Conservation (phyloP, 1,140 invertebrate genomes). For the Macrotrachela quadricornifera region DNA sequence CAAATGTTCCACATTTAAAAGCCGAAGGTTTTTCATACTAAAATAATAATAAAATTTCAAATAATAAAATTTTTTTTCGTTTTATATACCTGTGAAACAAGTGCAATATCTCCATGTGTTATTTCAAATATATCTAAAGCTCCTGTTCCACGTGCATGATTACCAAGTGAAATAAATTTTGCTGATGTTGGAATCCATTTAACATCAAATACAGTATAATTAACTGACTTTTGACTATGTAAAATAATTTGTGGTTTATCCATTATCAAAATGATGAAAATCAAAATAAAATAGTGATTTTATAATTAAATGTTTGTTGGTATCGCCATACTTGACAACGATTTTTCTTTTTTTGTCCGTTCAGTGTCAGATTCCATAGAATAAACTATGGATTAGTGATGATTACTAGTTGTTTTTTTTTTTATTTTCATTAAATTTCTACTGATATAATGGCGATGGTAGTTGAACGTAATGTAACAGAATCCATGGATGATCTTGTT, state of each 20-base stretch:
- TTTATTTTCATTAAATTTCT: no score
- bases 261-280: not conserved
- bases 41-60: constrained; percentile 11
- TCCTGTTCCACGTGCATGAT: constrained; percentile 55
- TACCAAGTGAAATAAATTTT: constrained; percentile 70
- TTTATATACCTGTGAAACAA: no score
- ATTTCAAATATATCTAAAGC: constrained; percentile 68
- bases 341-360: no score
- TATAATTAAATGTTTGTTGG: no score
- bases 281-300: no score
- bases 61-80: constrained; percentile 22
- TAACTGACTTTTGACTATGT: constrained; percentile 56
- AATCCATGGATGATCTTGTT: constrained; percentile 5
- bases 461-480: not conserved
- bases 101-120: constrained; percentile 39
- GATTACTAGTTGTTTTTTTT: no score
- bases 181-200: constrained; percentile 81
- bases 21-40: constrained; percentile 49
- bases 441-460: no score
- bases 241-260: constrained; percentile 42
- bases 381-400: no score
- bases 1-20: constrained; percentile 81
- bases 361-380: no score
- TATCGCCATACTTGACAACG: no score
- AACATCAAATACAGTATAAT: constrained; percentile 68